A percentile compares a stretch with the other conserved stretches of the same genome.
These are phyloP conservation scores for Hippopotamyrus pictus DNA, from an alignment of 2,797 vertebrate species.

Conservation along the genomic window DNA sequence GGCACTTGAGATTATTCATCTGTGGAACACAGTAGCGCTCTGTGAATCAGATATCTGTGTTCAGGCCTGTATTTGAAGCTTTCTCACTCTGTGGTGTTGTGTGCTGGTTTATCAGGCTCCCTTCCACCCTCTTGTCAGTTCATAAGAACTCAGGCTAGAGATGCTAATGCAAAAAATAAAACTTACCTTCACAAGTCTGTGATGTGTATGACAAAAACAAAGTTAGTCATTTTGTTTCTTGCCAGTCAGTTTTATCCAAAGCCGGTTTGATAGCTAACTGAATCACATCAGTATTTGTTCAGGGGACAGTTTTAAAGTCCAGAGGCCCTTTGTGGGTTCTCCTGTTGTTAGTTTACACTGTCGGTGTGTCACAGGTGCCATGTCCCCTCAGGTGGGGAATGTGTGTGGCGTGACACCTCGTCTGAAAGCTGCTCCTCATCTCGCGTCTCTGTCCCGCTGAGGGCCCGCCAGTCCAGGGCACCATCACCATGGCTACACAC, in stretches of 20 bases:
- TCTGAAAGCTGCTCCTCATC: background rate
- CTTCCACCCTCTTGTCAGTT: background rate
- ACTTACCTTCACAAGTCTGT: background rate
- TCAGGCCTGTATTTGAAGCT: background rate
- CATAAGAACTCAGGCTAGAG: background rate
- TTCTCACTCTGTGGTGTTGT: background rate
- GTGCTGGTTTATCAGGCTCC: background rate
- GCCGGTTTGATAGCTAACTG: background rate
- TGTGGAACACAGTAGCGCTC: background rate
- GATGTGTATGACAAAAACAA: background rate
- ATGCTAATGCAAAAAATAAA: background rate
- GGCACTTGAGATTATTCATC: background rate
- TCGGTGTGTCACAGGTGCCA: background rate
- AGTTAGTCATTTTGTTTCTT: background rate
- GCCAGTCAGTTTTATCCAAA: background rate
- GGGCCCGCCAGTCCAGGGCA: background rate
- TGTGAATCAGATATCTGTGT: background rate
- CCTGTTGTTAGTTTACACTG: background rate
- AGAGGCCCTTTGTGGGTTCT: background rate
- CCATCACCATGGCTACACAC: conserved; percentile 70
- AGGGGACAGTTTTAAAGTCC: background rate
- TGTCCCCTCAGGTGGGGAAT: conserved; percentile 40
- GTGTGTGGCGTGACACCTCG: conserved; percentile 43
- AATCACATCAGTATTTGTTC: background rate
- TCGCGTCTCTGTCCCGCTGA: background rate